Percentiles rank a stretch among this genome's conserved stretches.
Conservation (phyloP, 2,113 vertebrate genomes). For the Albula glossodonta region DNA sequence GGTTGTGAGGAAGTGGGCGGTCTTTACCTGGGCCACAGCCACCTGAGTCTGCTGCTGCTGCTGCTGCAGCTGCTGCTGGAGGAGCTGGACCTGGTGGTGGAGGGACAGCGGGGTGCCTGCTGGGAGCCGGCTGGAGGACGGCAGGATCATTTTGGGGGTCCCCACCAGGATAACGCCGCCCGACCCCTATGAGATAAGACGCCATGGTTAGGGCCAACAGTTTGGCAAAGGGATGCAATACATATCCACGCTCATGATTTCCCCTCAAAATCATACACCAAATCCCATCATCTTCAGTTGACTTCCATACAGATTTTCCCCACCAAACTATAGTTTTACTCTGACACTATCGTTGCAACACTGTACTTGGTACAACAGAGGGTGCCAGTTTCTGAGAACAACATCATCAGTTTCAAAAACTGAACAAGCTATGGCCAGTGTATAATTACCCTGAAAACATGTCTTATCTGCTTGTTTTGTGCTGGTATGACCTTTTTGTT, state of each 20-base stretch:
- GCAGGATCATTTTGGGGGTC: slow-evolving; percentile 69
- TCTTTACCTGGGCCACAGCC: slow-evolving; percentile 85
- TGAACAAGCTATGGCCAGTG: background rate
- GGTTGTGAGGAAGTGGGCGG: background rate
- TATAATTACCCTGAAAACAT: background rate
- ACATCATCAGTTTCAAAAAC: background rate
- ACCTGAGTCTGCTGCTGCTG: slow-evolving; percentile 90
- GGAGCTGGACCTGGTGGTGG: slow-evolving; percentile 87
- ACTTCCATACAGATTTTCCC: too few species aligned
- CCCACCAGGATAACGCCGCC: slow-evolving; percentile 66
- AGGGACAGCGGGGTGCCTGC: slow-evolving; percentile 73
- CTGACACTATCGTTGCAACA: too few species aligned
- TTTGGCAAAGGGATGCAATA: too few species aligned
- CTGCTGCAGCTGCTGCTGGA: slow-evolving; percentile 91
- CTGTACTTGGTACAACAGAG: too few species aligned
- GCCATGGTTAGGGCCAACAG: background rate
- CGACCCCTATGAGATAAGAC: slow-evolving; percentile 55
- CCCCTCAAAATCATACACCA: too few species aligned
- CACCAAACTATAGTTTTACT: too few species aligned
- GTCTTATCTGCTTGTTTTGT: background rate
- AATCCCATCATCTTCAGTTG: too few species aligned
- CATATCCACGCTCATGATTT: too few species aligned
- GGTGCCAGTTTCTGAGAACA: background rate
- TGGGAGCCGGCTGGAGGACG: slow-evolving; percentile 58
- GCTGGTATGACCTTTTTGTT: background rate